phyloP scores from a whole-genome alignment of 2,113 vertebrate genomes.

The Alaudala cheleensis region DNA sequence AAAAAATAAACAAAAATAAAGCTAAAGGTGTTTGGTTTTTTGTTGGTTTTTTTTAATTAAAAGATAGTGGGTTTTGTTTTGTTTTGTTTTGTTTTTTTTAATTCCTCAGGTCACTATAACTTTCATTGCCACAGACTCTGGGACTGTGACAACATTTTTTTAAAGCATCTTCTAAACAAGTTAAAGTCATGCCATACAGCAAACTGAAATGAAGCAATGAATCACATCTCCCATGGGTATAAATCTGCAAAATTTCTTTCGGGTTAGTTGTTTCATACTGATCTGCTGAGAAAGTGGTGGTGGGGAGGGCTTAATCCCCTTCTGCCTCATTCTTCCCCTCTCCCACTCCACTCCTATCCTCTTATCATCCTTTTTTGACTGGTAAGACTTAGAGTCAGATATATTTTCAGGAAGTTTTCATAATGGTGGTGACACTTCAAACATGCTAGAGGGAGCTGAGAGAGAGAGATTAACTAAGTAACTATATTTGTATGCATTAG shows the following conservation, averaged over 20 bases:
- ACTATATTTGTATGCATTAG: background rate
- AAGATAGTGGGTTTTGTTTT: background rate
- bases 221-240: background rate
- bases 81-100: accelerated
- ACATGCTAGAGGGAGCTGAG: background rate
- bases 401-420: slow-evolving; percentile 18
- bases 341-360: background rate
- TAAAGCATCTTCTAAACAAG: background rate
- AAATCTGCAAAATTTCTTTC: background rate
- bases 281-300: background rate
- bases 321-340: background rate
- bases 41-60: background rate
- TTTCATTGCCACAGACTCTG: background rate
- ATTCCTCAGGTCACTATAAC: background rate
- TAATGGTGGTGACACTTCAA: slow-evolving; percentile 4
- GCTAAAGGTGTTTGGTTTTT: accelerated
- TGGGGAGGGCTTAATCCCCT: background rate
- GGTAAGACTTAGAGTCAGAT: background rate
- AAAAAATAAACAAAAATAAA: background rate
- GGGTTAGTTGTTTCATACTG: background rate
- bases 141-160: background rate
- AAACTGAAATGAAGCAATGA: background rate
- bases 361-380: background rate
- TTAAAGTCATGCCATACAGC: background rate
- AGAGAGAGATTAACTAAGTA: background rate